phyloP scores from a whole-genome alignment of 2,113 vertebrate species.

The Cynoglossus semilaevis region DNA sequence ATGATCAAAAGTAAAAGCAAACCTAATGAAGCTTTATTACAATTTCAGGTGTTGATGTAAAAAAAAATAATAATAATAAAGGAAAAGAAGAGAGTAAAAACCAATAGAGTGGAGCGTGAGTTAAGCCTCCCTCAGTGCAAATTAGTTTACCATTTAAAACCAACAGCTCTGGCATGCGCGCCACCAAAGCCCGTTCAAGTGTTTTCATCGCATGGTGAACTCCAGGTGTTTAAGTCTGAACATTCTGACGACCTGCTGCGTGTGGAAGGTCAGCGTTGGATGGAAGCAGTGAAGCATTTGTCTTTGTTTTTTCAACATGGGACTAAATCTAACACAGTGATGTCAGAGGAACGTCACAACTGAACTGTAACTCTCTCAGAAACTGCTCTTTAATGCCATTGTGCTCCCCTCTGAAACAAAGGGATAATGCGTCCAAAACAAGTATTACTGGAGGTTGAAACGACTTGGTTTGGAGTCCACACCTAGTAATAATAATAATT shows the following conservation, averaged over 20 bases:
- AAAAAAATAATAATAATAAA: no score
- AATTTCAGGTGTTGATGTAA: constrained; percentile 44
- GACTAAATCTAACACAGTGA: constrained; percentile 65
- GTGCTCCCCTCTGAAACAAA: constrained; percentile 91
- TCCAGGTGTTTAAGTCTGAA: constrained; percentile 38
- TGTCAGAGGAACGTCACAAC: constrained; percentile 64
- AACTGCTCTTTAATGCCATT: constrained; percentile 82
- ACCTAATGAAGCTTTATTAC: constrained; percentile 11
- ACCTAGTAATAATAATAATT: constrained; percentile 87
- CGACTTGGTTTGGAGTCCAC: constrained; percentile 93
- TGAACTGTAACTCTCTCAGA: constrained; percentile 73
- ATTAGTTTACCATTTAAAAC: not conserved
- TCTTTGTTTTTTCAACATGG: constrained; percentile 47
- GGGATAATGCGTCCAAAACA: constrained; percentile 91
- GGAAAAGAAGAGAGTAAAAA: constrained; percentile 38
- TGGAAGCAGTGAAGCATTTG: constrained; percentile 33
- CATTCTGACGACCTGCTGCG: constrained; percentile 47
- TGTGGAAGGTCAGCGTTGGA: constrained; percentile 32
- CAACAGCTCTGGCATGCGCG: constrained; percentile 26
- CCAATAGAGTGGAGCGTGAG: constrained; percentile 31
- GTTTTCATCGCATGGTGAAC: constrained; percentile 48
- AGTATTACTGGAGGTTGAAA: constrained; percentile 88
- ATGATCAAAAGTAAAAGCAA: constrained; percentile 37
- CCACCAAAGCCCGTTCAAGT: constrained; percentile 55
- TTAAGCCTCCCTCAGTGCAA: constrained; percentile 67